These are phyloP conservation scores for Engraulis encrasicolus DNA, from an alignment of 2,113 vertebrate genomes.

Conservation along the genomic window DNA sequence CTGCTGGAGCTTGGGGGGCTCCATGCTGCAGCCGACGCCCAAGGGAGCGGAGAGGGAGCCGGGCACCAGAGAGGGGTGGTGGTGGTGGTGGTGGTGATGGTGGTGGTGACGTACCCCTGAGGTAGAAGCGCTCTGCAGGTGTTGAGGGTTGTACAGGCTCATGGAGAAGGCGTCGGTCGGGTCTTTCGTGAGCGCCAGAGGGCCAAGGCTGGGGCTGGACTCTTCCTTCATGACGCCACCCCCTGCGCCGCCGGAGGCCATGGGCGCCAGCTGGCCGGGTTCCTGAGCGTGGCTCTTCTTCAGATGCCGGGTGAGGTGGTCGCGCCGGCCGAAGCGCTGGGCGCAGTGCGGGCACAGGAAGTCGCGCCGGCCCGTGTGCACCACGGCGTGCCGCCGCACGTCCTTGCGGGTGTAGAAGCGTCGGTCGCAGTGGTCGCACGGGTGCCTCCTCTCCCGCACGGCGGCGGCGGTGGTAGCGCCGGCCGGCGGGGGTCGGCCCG, in stretches of 20 bases:
- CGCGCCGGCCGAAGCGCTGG: conserved; percentile 92
- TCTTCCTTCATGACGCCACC: conserved; percentile 87
- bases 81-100: conserved; percentile 76
- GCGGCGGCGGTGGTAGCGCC: conserved; percentile 73
- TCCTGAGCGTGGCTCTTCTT: conserved; percentile 98
- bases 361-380: conserved; percentile 94
- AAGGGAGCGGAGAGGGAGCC: conserved; percentile 80
- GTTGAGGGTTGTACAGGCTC: conserved; percentile 86
- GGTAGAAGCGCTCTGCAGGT: conserved; percentile 81
- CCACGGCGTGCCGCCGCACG: conserved; percentile 91
- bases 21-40: conserved; percentile 69
- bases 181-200: conserved; percentile 80
- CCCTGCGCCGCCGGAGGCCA: conserved; percentile 74
- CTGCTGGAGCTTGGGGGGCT: conserved; percentile 69
- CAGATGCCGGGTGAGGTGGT: conserved; percentile 93
- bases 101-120: conserved; percentile 79
- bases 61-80: conserved; percentile 84
- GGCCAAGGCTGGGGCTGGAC: conserved; percentile 78
- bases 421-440: conserved; percentile 91
- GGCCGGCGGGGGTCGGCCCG: conserved; percentile 77
- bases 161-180: conserved; percentile 75
- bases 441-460: conserved; percentile 91
- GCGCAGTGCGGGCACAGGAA: conserved; percentile 95
- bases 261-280: conserved; percentile 74
- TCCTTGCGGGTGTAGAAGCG: conserved; percentile 97